phyloP scores from a whole-genome alignment of 1,140 invertebrate genomes.

The Sitodiplosis mosellana region DNA sequence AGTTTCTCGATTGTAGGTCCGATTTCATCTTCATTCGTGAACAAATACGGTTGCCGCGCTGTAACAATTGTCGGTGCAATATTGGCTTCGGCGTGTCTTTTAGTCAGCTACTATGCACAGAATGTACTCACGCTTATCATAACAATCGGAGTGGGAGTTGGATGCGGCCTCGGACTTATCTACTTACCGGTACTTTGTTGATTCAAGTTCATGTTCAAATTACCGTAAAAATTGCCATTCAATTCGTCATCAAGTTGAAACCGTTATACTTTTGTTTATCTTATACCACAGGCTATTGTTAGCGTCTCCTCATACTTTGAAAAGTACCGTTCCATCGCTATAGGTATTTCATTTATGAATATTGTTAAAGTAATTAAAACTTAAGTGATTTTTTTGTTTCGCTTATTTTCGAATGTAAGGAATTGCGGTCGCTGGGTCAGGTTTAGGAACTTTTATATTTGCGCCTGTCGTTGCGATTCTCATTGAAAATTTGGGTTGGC shows the following conservation, averaged over 20 bases:
- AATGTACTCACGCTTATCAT: constrained; percentile 67
- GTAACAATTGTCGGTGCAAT: constrained; percentile 81
- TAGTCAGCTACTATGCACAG: constrained; percentile 51
- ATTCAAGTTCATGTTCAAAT: too few relatives aligned
- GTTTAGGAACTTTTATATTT: constrained; percentile 69
- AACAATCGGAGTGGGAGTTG: constrained; percentile 74
- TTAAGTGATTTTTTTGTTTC: not conserved
- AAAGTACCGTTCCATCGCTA: constrained; percentile 72
- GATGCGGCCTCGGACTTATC: constrained; percentile 74
- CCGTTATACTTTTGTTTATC: too few relatives aligned
- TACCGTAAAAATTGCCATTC: too few relatives aligned
- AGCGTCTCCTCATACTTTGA: constrained; percentile 91
- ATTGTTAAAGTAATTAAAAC: not conserved
- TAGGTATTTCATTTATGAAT: too few relatives aligned
- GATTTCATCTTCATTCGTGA: constrained; percentile 79
- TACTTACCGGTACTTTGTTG: constrained; percentile 70
- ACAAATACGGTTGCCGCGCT: constrained; percentile 75
- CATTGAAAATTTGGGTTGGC: constrained; percentile 44
- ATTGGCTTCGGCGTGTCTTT: constrained; percentile 55
- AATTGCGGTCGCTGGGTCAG: constrained; percentile 87
- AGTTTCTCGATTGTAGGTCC: constrained; percentile 57
- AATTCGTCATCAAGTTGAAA: too few relatives aligned
- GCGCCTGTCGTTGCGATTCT: constrained; percentile 52
- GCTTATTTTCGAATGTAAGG: constrained; percentile 10
- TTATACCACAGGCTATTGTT: constrained; percentile 48